A percentile compares a stretch with the other conserved stretches of the same genome.
Evolutionary conservation across 2,797 vertebrate genomes (phyloP).

Genomic region (Enteromius radiatus): DNA sequence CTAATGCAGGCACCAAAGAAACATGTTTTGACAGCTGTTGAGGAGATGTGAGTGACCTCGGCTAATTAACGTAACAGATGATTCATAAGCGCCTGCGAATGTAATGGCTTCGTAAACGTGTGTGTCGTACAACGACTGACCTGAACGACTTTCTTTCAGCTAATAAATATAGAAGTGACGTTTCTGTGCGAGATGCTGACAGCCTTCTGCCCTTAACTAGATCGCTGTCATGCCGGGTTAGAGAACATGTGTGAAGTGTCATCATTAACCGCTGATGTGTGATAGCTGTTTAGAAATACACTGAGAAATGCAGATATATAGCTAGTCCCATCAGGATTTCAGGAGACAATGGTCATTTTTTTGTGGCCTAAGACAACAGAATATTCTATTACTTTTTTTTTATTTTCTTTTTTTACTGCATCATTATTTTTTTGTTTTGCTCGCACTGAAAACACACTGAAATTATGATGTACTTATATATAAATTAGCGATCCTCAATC

Average conservation of each 20-base stretch:
- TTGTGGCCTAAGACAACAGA: background rate
- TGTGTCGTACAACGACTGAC: background rate
- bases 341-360: background rate
- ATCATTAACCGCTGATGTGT: background rate
- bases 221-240: background rate
- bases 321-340: background rate
- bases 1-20: conserved; percentile 7
- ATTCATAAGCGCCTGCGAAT: background rate
- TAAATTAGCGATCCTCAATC: no score
- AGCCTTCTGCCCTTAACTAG: background rate
- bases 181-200: background rate
- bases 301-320: background rate
- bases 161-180: background rate
- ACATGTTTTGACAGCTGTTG: conserved; percentile 50
- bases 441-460: no score
- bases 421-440: no score
- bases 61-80: conserved; percentile 33
- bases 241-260: background rate
- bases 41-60: conserved; percentile 45
- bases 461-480: no score
- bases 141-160: background rate
- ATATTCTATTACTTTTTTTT: background rate
- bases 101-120: background rate
- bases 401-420: no score
- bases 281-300: background rate